Base-by-base conservation (phyloP, 2,797 vertebrate genomes). In the Lepilemur septentrionalis region DNA sequence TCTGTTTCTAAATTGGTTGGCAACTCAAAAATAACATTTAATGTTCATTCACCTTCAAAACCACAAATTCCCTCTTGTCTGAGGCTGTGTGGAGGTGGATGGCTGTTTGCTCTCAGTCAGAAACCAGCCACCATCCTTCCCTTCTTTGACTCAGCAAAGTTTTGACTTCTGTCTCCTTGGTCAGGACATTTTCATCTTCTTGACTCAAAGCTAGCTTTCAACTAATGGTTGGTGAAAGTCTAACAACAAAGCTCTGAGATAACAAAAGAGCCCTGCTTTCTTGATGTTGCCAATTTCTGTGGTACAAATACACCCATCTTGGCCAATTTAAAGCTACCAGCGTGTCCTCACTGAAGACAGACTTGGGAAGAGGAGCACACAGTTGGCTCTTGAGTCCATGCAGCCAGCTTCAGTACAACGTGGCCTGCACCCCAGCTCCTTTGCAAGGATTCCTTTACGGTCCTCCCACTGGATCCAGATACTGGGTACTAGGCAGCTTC, bases 361-460 rank as follows among this genome's bases (percentile, higher is more conserved):
- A 43, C 4, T 14, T 80, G 59, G n/a, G 25, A 67, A 22, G 79
- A 14, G n/a, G 43, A 8, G 8, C 52, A 55, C 17, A 1, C 3
- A 0, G 12, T 18, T 9, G n/a, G 48, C 63, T 52, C 61, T 12
- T 22, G 69, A 38, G 30, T 12, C 1, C 0, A 5, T 25, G 4
- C 9, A 43, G n/a, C 7, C 5, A 0, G 22, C 52, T 17, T 43
- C 14, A 5, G 30, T 1, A 4, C 11, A 41, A 7, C 2, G 1
- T 13, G 2, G 6, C 18, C 41, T 15, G 9, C 57, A 14, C 4
- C 2, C 2, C 30, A 3, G 12, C 22, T 18, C 8, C 70, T 70
- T 65, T 10, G 41, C 20, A 48, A 10, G 7, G 25, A n/a, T 10
- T 82, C 20, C n/a, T 65, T 50, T 23, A 6, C 23, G 7, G 48